These are phyloP conservation scores for Cantharis rufa DNA, from an alignment of 2,888 invertebrate species.

Conservation along the genomic window DNA sequence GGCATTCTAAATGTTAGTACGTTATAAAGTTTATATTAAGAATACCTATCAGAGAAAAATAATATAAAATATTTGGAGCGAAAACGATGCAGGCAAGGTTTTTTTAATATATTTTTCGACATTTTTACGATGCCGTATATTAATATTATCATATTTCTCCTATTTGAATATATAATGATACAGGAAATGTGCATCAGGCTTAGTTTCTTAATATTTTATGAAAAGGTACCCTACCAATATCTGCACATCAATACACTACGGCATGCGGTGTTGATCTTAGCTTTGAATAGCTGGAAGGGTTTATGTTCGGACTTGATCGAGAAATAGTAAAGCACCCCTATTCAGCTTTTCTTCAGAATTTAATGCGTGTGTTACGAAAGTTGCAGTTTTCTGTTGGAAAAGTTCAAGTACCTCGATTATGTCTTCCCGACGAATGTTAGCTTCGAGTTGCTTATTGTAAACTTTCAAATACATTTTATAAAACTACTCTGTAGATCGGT, in stretches of 20 bases:
- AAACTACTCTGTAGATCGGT: background rate
- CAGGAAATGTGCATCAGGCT: conserved; percentile 38
- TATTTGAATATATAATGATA: conserved; percentile 42
- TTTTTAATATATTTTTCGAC: conserved; percentile 32
- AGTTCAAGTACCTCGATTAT: background rate
- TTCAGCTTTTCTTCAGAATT: conserved; percentile 27
- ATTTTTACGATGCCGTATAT: conserved; percentile 44
- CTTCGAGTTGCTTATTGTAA: background rate
- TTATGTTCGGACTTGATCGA: conserved; percentile 31
- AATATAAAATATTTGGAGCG: background rate
- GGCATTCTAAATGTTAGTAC: background rate
- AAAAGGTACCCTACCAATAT: conserved; percentile 26
- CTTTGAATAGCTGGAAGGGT: conserved; percentile 23
- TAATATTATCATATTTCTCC: conserved; percentile 44
- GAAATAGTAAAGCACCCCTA: conserved; percentile 27
- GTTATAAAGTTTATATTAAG: background rate
- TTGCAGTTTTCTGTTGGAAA: conserved; percentile 17
- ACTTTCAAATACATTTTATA: background rate
- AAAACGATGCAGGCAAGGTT: conserved; percentile 1
- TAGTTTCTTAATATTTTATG: conserved; percentile 34
- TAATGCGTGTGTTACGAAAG: conserved; percentile 19
- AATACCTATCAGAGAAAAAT: background rate
- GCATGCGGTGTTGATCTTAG: conserved; percentile 28
- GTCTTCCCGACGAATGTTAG: background rate
- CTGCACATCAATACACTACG: conserved; percentile 28